Evolutionary conservation across 2,888 invertebrate genomes (phyloP), one percentile per base, ranked within the genome.

Genomic region (Diarsia brunnea): DNA sequence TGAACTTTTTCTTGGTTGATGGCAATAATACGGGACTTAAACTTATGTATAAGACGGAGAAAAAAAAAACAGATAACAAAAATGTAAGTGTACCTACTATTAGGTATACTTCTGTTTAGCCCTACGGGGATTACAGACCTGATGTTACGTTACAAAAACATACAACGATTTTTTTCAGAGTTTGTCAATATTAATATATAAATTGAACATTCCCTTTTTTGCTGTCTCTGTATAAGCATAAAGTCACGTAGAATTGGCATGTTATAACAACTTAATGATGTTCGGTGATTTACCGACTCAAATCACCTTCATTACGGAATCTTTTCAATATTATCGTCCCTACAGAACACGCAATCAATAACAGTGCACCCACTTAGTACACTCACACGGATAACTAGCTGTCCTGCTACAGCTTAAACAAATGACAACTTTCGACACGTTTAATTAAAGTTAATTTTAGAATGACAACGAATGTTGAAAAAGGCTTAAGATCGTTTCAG

Each of bases 191-290:
- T 45, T 12, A n/a, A 27, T 7, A 77, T 43, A 38, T 5, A 43
- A 47, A 11, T 61, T n/a, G 45, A 19, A 11, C 24, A 38, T 0
- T n/a, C 4, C 0, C 16, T 31, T 27, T 75, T 78, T 78, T 55
- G 49, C n/a, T 1, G 27, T 78, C 58, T n/a, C 12, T 81, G 21
- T 12, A 65, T 53, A 81, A 66, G 73, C 51, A 63, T 16, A 14
- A 53, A 79, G 82, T 75, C 76, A 84, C 84, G 81, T 84, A 61
- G 79, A 79, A 87, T 85, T 85, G 86, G 78, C 84, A 75, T 81
- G 79, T 84, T 81, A 79, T 82, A 88, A 89, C 86, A 84, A 87
- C 81, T 84, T 88, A 88, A 87, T 89, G 89, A 85, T 79, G 76
- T 68, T 71, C 73, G 45, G 82, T 89, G 89, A 90, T 90, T 88